These are phyloP conservation scores for Isaurus tuberculatus DNA, from an alignment of 92 coral and sea anemone genomes.

Conservation along the genomic window DNA sequence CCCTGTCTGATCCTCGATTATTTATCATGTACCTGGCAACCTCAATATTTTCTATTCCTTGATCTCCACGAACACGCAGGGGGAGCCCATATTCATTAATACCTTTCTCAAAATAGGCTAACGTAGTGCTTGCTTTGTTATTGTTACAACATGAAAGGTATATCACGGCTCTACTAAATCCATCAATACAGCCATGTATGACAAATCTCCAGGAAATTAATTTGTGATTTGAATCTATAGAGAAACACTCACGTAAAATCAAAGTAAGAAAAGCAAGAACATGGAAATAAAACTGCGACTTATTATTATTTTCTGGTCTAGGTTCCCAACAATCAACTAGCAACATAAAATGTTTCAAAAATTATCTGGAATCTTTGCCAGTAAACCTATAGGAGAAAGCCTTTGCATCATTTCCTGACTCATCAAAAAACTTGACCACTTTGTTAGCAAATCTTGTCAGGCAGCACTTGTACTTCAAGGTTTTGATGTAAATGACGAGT, in stretches of 20 bases:
- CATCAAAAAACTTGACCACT: background rate
- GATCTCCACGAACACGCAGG: no score
- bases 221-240: no score
- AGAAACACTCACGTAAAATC: conserved; percentile 25
- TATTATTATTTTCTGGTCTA: background rate
- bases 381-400: background rate
- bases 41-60: no score
- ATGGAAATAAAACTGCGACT: conserved; percentile 34
- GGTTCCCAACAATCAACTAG: background rate
- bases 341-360: background rate
- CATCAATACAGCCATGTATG: no score
- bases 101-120: no score
- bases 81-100: no score
- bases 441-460: conserved; percentile 6
- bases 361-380: background rate
- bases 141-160: no score
- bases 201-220: no score
- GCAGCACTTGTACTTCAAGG: background rate
- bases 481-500: background rate
- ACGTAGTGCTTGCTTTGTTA: no score
- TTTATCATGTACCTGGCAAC: no score
- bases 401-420: background rate
- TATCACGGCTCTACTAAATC: no score
- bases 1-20: no score
- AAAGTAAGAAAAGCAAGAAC: conserved; percentile 41